A percentile compares a stretch with the other conserved stretches of the same genome.
Evolutionary conservation across 2,113 vertebrate genomes (phyloP).

Genomic region (Gambusia holbrooki): DNA sequence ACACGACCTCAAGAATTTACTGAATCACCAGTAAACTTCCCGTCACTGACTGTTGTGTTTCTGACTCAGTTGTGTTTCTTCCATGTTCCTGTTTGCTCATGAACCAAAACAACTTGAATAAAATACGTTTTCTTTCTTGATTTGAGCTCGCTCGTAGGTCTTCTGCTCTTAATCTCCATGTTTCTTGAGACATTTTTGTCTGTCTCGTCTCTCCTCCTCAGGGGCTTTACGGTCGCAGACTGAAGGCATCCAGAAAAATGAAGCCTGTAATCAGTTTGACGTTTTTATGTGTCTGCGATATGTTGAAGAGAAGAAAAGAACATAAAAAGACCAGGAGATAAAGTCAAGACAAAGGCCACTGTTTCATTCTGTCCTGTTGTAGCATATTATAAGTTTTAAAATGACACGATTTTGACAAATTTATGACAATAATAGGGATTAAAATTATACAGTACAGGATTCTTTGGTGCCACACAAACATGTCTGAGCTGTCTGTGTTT

Average conservation of each 20-base stretch:
- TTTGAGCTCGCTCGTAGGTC: too few species aligned
- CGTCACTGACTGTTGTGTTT: background rate
- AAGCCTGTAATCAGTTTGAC: constrained; percentile 33
- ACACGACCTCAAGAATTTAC: background rate
- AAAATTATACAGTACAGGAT: background rate
- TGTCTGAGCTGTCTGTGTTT: background rate
- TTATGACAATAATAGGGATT: background rate
- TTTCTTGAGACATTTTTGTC: background rate
- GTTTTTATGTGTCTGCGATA: constrained; percentile 14
- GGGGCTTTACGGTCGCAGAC: constrained; percentile 21
- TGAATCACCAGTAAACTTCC: background rate
- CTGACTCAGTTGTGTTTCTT: background rate
- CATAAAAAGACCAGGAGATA: background rate
- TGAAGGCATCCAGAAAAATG: background rate
- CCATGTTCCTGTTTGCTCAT: background rate
- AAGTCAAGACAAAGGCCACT: constrained; percentile 6
- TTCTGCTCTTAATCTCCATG: background rate
- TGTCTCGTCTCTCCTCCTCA: constrained; percentile 23
- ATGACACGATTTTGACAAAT: too few species aligned
- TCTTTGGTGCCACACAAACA: background rate
- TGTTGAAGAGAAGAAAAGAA: constrained; percentile 1
- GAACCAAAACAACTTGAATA: background rate
- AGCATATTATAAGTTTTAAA: too few species aligned
- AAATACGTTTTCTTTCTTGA: background rate
- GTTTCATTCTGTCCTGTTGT: background rate